Percentiles rank a stretch among this genome's conserved stretches.
These are phyloP conservation scores for Andrena haemorrhoa DNA, from an alignment of 2,888 invertebrate genomes.

Conservation along the genomic window DNA sequence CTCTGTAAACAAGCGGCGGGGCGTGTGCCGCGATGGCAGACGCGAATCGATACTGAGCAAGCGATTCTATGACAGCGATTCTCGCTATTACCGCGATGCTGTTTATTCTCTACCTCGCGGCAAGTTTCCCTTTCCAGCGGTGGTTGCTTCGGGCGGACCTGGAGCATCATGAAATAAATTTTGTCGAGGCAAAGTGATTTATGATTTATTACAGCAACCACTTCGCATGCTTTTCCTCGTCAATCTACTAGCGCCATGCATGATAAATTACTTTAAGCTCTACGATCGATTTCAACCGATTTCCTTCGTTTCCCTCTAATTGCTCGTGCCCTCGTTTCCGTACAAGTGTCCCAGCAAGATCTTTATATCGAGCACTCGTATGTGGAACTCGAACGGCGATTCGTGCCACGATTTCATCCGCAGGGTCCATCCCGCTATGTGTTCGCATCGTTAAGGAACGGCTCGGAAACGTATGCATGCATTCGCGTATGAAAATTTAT, in stretches of 20 bases:
- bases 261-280: background rate
- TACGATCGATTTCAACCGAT: background rate
- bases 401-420: slow-evolving; percentile 34
- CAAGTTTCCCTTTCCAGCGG: background rate
- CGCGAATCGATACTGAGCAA: slow-evolving; percentile 34
- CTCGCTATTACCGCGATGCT: background rate
- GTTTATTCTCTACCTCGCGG: background rate
- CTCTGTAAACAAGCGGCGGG: slow-evolving; percentile 44
- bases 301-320: background rate
- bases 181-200: no score
- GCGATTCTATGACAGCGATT: background rate
- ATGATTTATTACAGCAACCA: no score
- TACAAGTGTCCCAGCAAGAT: slow-evolving; percentile 1
- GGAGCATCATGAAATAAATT: no score
- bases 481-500: slow-evolving; percentile 59
- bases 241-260: no score
- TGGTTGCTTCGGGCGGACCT: background rate
- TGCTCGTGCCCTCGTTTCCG: slow-evolving; percentile 1
- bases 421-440: slow-evolving; percentile 36
- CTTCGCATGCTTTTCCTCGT: no score
- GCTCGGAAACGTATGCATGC: slow-evolving; percentile 26
- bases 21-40: slow-evolving; percentile 16
- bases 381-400: slow-evolving; percentile 1
- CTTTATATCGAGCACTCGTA: slow-evolving; percentile 14
- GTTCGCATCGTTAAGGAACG: slow-evolving; percentile 62